A percentile compares a stretch with the other conserved stretches of the same genome.
These are phyloP conservation scores for Etheostoma spectabile DNA, from an alignment of 2,113 vertebrate species.

Conservation along the genomic window DNA sequence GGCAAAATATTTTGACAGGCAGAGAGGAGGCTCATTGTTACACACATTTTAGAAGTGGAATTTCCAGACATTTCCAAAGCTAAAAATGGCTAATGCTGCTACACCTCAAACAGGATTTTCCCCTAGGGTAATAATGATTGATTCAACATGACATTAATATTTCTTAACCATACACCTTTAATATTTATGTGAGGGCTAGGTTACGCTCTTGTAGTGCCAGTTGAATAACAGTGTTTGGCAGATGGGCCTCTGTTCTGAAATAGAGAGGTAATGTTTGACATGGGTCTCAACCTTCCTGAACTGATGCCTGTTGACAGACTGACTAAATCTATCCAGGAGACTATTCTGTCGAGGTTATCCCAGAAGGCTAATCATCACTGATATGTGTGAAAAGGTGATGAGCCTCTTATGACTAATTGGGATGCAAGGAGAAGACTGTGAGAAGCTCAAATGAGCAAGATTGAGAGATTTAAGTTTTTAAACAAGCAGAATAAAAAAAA, in stretches of 20 bases:
- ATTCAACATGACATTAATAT: conserved; percentile 86
- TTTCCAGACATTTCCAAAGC: conserved; percentile 76
- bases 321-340: conserved; percentile 83
- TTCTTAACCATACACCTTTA: conserved; percentile 81
- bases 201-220: conserved; percentile 74
- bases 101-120: conserved; percentile 82
- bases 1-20: conserved; percentile 81
- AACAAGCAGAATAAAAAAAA: neutral
- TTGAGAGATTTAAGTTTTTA: conserved; percentile 45
- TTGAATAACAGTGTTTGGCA: conserved; percentile 82
- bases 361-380: conserved; percentile 80
- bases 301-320: conserved; percentile 84
- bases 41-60: conserved; percentile 72
- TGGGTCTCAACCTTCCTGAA: conserved; percentile 79
- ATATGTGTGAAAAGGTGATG: conserved; percentile 84
- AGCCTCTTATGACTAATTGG: conserved; percentile 80
- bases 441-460: conserved; percentile 62
- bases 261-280: conserved; percentile 81
- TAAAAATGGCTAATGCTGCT: conserved; percentile 82
- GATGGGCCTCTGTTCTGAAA: conserved; percentile 72
- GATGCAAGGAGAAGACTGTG: conserved; percentile 63
- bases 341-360: conserved; percentile 79
- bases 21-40: conserved; percentile 78
- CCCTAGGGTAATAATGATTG: conserved; percentile 79
- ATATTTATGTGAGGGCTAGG: conserved; percentile 70